These are phyloP conservation scores for Dendrolimus houi DNA, from an alignment of 2,888 invertebrate genomes.

Conservation along the genomic window DNA sequence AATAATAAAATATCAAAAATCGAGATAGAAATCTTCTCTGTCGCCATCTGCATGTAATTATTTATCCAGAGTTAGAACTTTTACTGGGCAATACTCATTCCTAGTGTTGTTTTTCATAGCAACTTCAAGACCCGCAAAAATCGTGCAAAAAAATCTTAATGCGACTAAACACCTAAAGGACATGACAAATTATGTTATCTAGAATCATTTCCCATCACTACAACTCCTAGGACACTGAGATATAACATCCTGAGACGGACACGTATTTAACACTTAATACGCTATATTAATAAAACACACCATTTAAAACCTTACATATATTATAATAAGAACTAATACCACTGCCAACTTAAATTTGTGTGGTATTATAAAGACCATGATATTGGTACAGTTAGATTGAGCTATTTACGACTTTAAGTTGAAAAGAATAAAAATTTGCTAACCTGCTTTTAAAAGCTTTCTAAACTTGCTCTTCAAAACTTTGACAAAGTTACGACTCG, in stretches of 20 bases:
- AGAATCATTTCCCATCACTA: constrained; percentile 35
- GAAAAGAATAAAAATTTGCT: background rate
- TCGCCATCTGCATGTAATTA: too few species aligned
- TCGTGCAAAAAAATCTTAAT: background rate
- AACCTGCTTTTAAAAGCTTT: background rate
- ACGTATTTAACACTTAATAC: constrained; percentile 38
- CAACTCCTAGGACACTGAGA: constrained; percentile 55
- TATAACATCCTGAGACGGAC: constrained; percentile 55
- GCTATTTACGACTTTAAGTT: background rate
- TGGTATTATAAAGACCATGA: background rate
- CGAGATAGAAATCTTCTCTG: too few species aligned
- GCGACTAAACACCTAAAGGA: background rate
- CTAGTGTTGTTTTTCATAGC: too few species aligned
- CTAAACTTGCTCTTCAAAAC: background rate
- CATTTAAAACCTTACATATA: background rate
- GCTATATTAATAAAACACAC: background rate
- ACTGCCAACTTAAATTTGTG: background rate
- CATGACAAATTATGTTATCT: background rate
- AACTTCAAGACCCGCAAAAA: too few species aligned
- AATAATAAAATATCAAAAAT: too few species aligned
- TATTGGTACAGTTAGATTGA: background rate
- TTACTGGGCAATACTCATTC: too few species aligned
- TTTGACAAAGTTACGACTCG: background rate
- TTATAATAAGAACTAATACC: background rate
- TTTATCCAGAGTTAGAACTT: too few species aligned